Evolutionary conservation across 30 jellyfish, hydroid and myxozoan genomes (phyloP), one percentile per base, ranked within the genome.

Genomic region (Hydractinia symbiolongicarpus): DNA sequence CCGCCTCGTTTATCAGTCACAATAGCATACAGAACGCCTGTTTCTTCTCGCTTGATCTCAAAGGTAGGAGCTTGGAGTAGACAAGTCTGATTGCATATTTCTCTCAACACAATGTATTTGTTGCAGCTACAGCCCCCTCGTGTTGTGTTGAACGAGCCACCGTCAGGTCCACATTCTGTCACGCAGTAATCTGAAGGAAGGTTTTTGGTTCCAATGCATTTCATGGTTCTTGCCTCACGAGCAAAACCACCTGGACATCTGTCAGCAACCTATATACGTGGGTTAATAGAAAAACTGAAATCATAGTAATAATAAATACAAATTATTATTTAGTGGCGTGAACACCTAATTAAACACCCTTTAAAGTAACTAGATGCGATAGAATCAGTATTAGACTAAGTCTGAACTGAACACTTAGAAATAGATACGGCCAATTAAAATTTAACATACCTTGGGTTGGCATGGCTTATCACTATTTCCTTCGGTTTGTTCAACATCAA

Each of bases 381-480:
- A 30, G 44, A 30, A 30, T 30, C 44, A 30, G 44, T 2, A 30
- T 30, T 30, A 2, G 44, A 30, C 44, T 30, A 30, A 30, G 44
- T 2, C 44, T 30, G 44, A 30, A 30, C 44, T 30, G 44, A 30
- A 30, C 2, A 2, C 2, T 30, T 30, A 30, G 44, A 30, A 30
- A 30, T 30, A 30, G 2, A 30, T 30, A 30, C 44, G 44, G 44
- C 44, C 44, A 30, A 30, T 6, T 8, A 50, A 72, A 19, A 67
- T 7, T 15, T 0, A 16, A 81, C 91, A 1, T 77, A 94, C 99
- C 95, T 71, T 61, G 49, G 86, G 96, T 73, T 94, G 99, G 70
- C 99, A 94, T 16, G 90, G 84, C 16, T 56, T 21, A 78, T 94
- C 96, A 67, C 96, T 94, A 56, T 94, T 94, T 53, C 99, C 99